A percentile compares a stretch with the other conserved stretches of the same genome.
Evolutionary conservation across 2,888 invertebrate genomes (phyloP).

Genomic region (Dryadula phaetusa): DNA sequence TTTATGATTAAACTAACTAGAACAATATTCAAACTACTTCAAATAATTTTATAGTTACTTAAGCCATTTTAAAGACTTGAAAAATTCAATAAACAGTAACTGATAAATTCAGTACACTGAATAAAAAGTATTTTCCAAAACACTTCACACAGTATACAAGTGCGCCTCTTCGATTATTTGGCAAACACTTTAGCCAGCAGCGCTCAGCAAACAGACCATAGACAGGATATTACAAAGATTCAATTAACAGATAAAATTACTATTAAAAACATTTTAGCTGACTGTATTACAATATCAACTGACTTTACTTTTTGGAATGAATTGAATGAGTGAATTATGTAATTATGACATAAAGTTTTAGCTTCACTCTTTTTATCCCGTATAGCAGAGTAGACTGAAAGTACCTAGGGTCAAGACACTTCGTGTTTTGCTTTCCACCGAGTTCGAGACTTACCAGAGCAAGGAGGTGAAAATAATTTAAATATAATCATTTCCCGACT

Average conservation of each 20-base stretch:
- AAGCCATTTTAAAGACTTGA: background rate
- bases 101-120: background rate
- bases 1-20: too few relatives aligned
- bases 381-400: too few relatives aligned
- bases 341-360: too few relatives aligned
- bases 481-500: too few relatives aligned
- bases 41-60: background rate
- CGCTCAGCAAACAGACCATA: conserved; percentile 32
- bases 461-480: too few relatives aligned
- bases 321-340: too few relatives aligned
- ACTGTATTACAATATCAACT: conserved; percentile 29
- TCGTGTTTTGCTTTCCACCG: too few relatives aligned
- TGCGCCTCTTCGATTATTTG: conserved; percentile 28
- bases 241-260: conserved; percentile 46
- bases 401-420: too few relatives aligned
- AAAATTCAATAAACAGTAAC: background rate
- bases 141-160: conserved; percentile 22
- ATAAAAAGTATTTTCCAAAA: conserved; percentile 24
- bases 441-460: too few relatives aligned
- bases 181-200: conserved; percentile 32
- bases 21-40: too few relatives aligned
- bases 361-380: too few relatives aligned
- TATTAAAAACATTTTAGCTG: conserved; percentile 42
- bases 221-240: conserved; percentile 46
- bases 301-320: conserved; percentile 25